Conservation (phyloP, 2,113 vertebrate genomes). For the Oryzias javanicus region DNA sequence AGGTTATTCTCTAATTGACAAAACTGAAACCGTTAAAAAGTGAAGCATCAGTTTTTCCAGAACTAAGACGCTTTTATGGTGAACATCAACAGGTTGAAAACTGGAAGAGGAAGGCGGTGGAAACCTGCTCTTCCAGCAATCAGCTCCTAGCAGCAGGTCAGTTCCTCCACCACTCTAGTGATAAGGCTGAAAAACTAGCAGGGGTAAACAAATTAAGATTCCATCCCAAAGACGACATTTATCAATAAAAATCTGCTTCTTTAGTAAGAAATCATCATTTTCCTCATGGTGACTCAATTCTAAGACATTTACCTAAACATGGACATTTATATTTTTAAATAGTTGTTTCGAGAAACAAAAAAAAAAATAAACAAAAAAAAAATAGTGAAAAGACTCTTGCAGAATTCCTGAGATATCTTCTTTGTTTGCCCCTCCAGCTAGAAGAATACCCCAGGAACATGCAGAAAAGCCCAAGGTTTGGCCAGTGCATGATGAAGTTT, state of each 20-base stretch:
- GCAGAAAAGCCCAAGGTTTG: conserved; percentile 75
- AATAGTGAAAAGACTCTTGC: conserved; percentile 18
- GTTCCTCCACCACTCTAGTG: conserved; percentile 41
- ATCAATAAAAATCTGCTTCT: background rate
- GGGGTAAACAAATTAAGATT: conserved; percentile 79
- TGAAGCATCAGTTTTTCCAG: no score
- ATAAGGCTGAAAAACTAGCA: conserved; percentile 44
- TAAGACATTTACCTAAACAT: no score
- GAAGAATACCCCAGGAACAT: conserved; percentile 77
- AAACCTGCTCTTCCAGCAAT: conserved; percentile 85
- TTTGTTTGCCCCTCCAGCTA: conserved; percentile 81
- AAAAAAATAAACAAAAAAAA: no score
- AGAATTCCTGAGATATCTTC: conserved; percentile 70
- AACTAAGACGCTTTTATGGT: background rate
- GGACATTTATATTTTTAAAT: no score
- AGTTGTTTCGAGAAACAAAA: conserved; percentile 5
- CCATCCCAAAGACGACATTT: conserved; percentile 11
- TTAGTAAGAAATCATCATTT: no score
- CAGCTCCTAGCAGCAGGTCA: conserved; percentile 85
- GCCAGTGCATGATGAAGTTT: conserved; percentile 71
- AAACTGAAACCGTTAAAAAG: background rate
- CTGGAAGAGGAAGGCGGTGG: conserved; percentile 83
- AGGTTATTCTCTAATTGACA: conserved; percentile 68
- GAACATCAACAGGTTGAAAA: conserved; percentile 80
- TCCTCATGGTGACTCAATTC: no score